Evolutionary conservation across 2,888 invertebrate species (phyloP), one percentile per base, ranked within the genome.

Genomic region (Emmelina monodactyla): DNA sequence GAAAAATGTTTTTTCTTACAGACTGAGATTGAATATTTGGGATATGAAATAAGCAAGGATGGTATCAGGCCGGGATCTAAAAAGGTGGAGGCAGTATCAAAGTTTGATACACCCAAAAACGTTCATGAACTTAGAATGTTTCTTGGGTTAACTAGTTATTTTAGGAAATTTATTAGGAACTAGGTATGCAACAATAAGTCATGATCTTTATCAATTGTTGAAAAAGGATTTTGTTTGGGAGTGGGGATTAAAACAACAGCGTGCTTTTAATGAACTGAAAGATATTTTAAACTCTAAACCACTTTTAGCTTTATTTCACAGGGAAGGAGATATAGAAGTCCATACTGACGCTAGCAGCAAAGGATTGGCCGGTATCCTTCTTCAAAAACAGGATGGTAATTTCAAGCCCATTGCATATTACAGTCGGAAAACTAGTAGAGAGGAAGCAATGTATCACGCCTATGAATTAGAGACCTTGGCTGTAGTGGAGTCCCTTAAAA

Each of bases 381-480:
- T 57, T 5, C 52, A 56, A 36, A 39, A 40, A 25, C 40, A 47
- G 16, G 41, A 45, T 4, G 14, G 31, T 11, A 14, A 28, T 1
- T 11, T 41, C 3, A 31, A 28, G 4, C 57, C 58, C 2, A 49
- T 61, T 2, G 22, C 35, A 3, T 52, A 46, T 29, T 59, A 44
- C 35, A 61, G 56, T 38, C 34, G 45, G 9, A 46, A 46, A 2
- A 51, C 52, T 0, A 41, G 41, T 16, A 32, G 16, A 3, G 48
- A 48, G 12, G 53, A 53, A 52, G 33, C 36, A 2, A 31, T 41
- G 1, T 58, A 49, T 34, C 49, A 48, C 51, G 61, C 38, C 45
- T 61, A 57, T 36, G 56, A 61, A 28, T 39, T 61, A 2, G 39
- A 61, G 34, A 55, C 56, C 0, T 35, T 58, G 4, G 55, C 55